Base-by-base conservation (phyloP, 2,888 invertebrate species). In the Drosophila siamana region DNA sequence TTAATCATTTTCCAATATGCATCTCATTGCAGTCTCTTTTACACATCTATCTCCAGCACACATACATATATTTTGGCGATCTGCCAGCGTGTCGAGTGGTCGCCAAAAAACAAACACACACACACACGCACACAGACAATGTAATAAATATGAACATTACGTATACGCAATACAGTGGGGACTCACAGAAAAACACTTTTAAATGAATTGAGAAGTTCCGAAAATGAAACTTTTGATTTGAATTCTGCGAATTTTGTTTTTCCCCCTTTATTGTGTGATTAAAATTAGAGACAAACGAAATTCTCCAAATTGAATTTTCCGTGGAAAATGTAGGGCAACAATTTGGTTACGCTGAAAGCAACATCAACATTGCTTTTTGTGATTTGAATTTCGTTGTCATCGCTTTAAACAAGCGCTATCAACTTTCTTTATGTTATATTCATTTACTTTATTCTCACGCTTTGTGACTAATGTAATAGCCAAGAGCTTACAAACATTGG, bases 1-100 rank as follows among this genome's bases (percentile, higher is more conserved):
- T 47, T 28, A 26, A 47, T 28, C 47, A 47, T 30, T 28, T 15
- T 11, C 9, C 36, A 36, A 15, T 38, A n/a, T 36, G 13, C 36
- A 36, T 13, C 36, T 36, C 4, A 36, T 36, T 36, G 6, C 36
- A 36, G n/a, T 36, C 36, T n/a, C 36, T 13, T 13, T 36, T 13
- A 36, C 13, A 13, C 13, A 28, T 1, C 9, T 36, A 13, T 36
- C 5, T 38, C 1, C 15, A 2, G 5, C 15, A 2, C n/a, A 11
- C n/a, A n/a, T n/a, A n/a, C n/a, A n/a, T n/a, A 4, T 15, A 15
- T 13, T 11, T 15, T 38, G 36, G 36, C 13, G 13, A 13, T 38
- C 15, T 38, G 36, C 15, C 36, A 38, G 36, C 11, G n/a, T 4
- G 36, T 7, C 36, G 15, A 38, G 36, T 38, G 15, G 36, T 7